phyloP scores from a whole-genome alignment of 2,888 invertebrate genomes.

The Apeira syringaria region DNA sequence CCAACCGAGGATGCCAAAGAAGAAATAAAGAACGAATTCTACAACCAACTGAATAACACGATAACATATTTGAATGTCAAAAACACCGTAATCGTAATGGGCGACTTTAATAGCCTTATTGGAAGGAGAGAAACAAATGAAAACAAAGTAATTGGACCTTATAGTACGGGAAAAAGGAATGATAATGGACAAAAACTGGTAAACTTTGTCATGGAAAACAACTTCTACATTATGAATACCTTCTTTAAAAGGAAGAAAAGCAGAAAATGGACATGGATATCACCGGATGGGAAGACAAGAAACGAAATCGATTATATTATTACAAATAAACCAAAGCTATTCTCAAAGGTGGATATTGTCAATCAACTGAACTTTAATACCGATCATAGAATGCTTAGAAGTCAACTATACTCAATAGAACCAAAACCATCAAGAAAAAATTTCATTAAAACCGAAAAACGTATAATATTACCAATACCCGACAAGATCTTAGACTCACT shows the following conservation, averaged over 20 bases:
- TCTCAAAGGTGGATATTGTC: slow-evolving; percentile 8
- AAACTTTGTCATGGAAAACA: slow-evolving; percentile 19
- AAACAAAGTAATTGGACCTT: slow-evolving; percentile 18
- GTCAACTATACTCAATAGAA: not conserved
- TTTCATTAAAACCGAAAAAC: too few relatives aligned
- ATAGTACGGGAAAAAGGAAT: slow-evolving; percentile 22
- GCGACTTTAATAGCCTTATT: slow-evolving; percentile 26
- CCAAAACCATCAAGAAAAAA: too few relatives aligned
- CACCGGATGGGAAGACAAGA: too few relatives aligned
- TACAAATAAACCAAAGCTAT: slow-evolving; percentile 15
- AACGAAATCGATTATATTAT: slow-evolving; percentile 26
- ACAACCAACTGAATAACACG: slow-evolving; percentile 2
- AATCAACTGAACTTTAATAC: slow-evolving; percentile 24
- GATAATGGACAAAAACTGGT: slow-evolving; percentile 31
- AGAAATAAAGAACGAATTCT: too few relatives aligned
- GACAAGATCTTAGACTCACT: too few relatives aligned
- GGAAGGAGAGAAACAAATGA: slow-evolving; percentile 20
- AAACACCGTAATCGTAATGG: slow-evolving; percentile 23
- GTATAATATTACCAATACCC: too few relatives aligned
- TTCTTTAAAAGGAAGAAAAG: slow-evolving; percentile 26
- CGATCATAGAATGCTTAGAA: slow-evolving; percentile 17
- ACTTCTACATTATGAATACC: slow-evolving; percentile 27
- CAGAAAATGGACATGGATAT: too few relatives aligned
- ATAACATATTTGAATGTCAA: slow-evolving; percentile 5
- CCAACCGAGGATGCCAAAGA: slow-evolving; percentile 8